Evolutionary conservation across 2,888 invertebrate genomes (phyloP).

Genomic region (Eupsilia transversa): DNA sequence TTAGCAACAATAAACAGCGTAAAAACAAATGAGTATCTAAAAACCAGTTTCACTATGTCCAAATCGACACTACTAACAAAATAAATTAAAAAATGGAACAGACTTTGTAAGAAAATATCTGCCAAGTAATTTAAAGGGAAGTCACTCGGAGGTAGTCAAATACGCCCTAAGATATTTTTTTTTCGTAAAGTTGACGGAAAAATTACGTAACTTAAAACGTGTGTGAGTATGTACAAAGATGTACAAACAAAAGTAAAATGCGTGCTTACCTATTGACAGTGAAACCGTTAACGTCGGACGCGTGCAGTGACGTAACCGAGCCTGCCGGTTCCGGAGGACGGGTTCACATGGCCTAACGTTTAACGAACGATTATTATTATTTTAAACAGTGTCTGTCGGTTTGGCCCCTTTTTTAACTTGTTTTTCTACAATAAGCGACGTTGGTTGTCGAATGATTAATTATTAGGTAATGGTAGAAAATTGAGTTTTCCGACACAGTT

Average conservation of each 20-base stretch:
- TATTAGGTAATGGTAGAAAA: neutral
- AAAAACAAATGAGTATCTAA: neutral
- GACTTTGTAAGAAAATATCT: neutral
- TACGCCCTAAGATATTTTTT: neutral
- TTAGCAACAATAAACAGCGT: neutral
- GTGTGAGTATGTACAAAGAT: constrained; percentile 67
- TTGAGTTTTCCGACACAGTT: neutral
- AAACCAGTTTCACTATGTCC: neutral
- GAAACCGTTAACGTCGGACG: constrained; percentile 81
- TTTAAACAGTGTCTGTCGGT: neutral
- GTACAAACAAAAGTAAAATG: constrained; percentile 74
- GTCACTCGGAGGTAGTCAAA: neutral
- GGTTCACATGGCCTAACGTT: constrained; percentile 65
- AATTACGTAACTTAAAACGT: constrained; percentile 57
- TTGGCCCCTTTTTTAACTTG: neutral
- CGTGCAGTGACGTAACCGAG: constrained; percentile 80
- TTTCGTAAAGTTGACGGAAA: constrained; percentile 24
- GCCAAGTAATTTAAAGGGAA: constrained; percentile 4
- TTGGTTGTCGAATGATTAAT: neutral
- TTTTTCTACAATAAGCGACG: neutral
- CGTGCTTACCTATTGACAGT: constrained; percentile 77
- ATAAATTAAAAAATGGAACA: neutral
- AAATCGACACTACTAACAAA: neutral
- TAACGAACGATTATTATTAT: constrained; percentile 46
- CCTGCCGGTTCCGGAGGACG: constrained; percentile 69